Percentiles rank a stretch among this genome's conserved stretches.
These are phyloP conservation scores for Corbicula japonica DNA, from an alignment of 2,888 invertebrate species.

Conservation along the genomic window DNA sequence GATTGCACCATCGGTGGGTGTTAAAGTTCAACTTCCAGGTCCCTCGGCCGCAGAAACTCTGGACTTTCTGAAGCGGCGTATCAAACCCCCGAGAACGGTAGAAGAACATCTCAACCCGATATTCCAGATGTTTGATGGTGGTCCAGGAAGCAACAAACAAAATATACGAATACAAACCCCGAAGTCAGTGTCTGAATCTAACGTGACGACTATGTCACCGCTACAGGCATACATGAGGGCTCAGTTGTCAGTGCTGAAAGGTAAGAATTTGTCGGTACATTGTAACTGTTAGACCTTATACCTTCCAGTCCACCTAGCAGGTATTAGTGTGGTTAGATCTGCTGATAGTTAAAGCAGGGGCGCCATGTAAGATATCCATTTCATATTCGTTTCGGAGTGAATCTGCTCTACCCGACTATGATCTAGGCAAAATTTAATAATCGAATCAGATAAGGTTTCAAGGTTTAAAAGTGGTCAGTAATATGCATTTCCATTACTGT, in stretches of 20 bases:
- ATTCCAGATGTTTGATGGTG: slow-evolving; percentile 22
- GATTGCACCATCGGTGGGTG: not conserved
- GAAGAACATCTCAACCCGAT: slow-evolving; percentile 22
- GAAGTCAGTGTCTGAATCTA: not conserved
- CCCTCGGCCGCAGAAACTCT: slow-evolving; percentile 7
- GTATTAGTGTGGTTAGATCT: no score
- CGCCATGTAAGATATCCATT: no score
- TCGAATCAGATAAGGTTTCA: no score
- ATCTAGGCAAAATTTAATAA: no score
- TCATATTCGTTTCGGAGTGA: no score
- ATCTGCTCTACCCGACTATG: no score
- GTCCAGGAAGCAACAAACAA: not conserved
- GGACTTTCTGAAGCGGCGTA: slow-evolving; percentile 10
- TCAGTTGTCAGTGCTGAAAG: slow-evolving; percentile 1
- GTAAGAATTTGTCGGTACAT: not conserved
- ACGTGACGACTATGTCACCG: slow-evolving; percentile 14
- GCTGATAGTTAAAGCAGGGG: no score
- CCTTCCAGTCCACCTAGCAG: no score
- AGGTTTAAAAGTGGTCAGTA: no score
- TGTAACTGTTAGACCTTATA: no score
- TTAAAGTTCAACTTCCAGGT: slow-evolving; percentile 12
- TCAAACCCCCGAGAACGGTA: slow-evolving; percentile 6
- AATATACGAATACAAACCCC: not conserved
- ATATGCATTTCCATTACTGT: no score
- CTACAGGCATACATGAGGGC: not conserved